phyloP scores from a whole-genome alignment of 92 coral and sea anemone genomes.

The Zoanthus sociatus region DNA sequence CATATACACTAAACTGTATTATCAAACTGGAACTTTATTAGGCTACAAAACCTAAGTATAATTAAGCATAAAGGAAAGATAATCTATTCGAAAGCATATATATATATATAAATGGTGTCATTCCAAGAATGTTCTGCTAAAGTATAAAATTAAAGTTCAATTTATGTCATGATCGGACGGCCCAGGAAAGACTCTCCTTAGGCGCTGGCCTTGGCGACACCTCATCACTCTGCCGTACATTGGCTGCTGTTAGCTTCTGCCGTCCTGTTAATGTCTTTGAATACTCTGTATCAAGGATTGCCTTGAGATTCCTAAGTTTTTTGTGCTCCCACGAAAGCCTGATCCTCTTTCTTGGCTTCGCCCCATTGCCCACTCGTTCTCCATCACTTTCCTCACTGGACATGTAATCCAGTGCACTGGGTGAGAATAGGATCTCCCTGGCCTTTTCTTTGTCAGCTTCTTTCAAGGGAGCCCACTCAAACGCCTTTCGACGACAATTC shows the following conservation, averaged over 20 bases:
- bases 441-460: constrained; percentile 26
- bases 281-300: constrained; percentile 26
- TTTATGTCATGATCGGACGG: constrained; percentile 30
- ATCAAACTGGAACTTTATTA: constrained; percentile 5
- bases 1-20: neutral
- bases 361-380: constrained; percentile 26
- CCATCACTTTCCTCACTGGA: constrained; percentile 25
- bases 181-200: constrained; percentile 25
- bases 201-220: constrained; percentile 28
- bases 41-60: constrained; percentile 14
- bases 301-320: constrained; percentile 27
- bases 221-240: constrained; percentile 27
- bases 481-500: constrained; percentile 26
- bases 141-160: constrained; percentile 36
- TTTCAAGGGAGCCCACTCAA: constrained; percentile 20
- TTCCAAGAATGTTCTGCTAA: constrained; percentile 39
- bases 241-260: constrained; percentile 33
- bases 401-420: constrained; percentile 28
- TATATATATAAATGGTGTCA: constrained; percentile 33
- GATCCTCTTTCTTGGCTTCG: constrained; percentile 26
- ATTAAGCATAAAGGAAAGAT: constrained; percentile 19
- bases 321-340: constrained; percentile 19
- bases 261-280: constrained; percentile 25
- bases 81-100: constrained; percentile 33
- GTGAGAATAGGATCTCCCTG: constrained; percentile 23